phyloP scores from a whole-genome alignment of 2,888 invertebrate genomes.

The Dolichomitus sp. region DNA sequence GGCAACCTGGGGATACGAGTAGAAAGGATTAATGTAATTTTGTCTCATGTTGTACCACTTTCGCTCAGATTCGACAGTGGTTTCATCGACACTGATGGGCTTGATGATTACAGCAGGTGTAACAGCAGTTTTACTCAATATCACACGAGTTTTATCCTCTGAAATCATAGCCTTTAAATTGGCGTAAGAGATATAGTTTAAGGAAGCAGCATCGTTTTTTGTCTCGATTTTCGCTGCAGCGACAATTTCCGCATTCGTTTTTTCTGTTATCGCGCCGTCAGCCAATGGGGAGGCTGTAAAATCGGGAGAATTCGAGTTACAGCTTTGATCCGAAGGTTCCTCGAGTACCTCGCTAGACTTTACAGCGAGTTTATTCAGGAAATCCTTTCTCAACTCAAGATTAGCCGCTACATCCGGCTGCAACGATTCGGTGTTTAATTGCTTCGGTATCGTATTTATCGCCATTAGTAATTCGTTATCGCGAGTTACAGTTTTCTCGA shows the following conservation, averaged over 20 bases:
- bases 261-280: neutral
- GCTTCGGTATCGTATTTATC: neutral
- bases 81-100: slow-evolving; percentile 9
- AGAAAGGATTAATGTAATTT: slow-evolving; percentile 77
- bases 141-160: slow-evolving; percentile 57
- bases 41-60: slow-evolving; percentile 78
- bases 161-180: slow-evolving; percentile 63
- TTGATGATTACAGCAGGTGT: slow-evolving; percentile 4
- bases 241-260: neutral
- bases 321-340: slow-evolving; percentile 69
- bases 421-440: slow-evolving; percentile 2
- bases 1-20: slow-evolving; percentile 67
- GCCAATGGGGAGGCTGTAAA: neutral
- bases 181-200: slow-evolving; percentile 57
- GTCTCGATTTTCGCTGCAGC: slow-evolving; percentile 41
- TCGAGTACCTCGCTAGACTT: slow-evolving; percentile 10
- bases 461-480: neutral
- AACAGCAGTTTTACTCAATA: slow-evolving; percentile 23
- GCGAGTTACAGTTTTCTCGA: neutral
- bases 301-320: slow-evolving; percentile 57
- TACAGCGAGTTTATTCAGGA: neutral
- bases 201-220: slow-evolving; percentile 41
- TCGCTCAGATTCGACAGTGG: slow-evolving; percentile 67
- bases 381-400: neutral
- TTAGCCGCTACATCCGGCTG: neutral